A percentile compares a stretch with the other conserved stretches of the same genome.
Conservation (phyloP, 2,113 vertebrate species). For the Amphiprion percula region DNA sequence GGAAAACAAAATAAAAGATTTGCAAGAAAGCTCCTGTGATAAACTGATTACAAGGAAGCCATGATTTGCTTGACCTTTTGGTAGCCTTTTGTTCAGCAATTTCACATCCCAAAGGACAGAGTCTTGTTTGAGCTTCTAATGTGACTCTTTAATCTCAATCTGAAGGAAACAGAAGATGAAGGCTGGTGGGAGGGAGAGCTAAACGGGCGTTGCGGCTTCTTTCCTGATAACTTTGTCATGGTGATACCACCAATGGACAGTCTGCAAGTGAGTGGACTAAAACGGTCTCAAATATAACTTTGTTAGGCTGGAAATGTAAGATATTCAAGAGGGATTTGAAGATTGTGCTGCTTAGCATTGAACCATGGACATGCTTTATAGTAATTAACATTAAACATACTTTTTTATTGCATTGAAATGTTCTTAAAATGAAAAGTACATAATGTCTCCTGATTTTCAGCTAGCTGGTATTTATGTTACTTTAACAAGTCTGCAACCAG, state of each 20-base stretch:
- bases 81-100: conserved; percentile 40
- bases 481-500: conserved; percentile 32
- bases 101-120: conserved; percentile 45
- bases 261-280: conserved; percentile 79
- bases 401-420: conserved; percentile 2
- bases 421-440: neutral
- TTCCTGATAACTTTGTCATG: conserved; percentile 91
- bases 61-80: conserved; percentile 27
- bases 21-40: neutral
- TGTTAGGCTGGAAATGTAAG: conserved; percentile 5
- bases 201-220: conserved; percentile 86
- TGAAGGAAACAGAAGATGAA: conserved; percentile 84
- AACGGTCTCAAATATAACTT: neutral
- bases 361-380: conserved; percentile 12
- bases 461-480: conserved; percentile 5
- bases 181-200: conserved; percentile 94
- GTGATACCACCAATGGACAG: conserved; percentile 78
- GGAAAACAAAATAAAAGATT: neutral
- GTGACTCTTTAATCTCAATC: conserved; percentile 56
- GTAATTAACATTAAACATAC: conserved; percentile 19
- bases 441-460: neutral
- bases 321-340: conserved; percentile 5
- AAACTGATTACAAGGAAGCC: neutral
- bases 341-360: conserved; percentile 9
- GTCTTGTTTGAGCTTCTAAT: conserved; percentile 43